Evolutionary conservation across 2,113 vertebrate species (phyloP).

Genomic region (Siniperca chuatsi): DNA sequence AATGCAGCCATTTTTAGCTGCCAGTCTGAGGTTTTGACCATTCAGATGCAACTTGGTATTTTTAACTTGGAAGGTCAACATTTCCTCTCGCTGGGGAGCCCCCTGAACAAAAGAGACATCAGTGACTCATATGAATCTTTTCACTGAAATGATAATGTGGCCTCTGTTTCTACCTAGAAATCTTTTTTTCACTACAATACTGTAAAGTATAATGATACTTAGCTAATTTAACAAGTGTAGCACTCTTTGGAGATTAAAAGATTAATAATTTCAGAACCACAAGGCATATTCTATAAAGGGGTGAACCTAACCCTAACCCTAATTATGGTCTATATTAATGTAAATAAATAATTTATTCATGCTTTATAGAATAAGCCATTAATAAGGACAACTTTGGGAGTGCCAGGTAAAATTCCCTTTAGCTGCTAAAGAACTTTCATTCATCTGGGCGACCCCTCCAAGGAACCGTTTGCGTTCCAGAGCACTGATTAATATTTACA

Average conservation of each 20-base stretch:
- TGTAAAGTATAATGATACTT: background rate
- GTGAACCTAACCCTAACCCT: background rate
- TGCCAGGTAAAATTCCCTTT: background rate
- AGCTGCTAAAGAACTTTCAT: background rate
- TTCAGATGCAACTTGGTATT: constrained; percentile 78
- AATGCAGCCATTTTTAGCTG: constrained; percentile 72
- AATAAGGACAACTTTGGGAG: background rate
- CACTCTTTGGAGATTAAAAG: background rate
- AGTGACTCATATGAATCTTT: background rate
- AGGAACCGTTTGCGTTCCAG: background rate
- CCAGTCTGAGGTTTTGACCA: constrained; percentile 73
- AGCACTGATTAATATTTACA: background rate
- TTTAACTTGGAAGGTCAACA: constrained; percentile 71
- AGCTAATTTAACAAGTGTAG: background rate
- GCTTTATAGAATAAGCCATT: background rate
- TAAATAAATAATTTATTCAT: background rate
- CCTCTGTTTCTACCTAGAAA: background rate
- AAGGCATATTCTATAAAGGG: background rate
- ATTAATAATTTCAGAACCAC: background rate
- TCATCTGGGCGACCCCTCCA: background rate
- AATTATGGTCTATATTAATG: background rate
- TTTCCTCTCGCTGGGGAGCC: constrained; percentile 65
- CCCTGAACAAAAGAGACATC: constrained; percentile 70
- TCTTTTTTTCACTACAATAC: background rate
- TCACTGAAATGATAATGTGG: background rate